Conservation (phyloP, 2,113 vertebrate species). For the Anas platyrhynchos region DNA sequence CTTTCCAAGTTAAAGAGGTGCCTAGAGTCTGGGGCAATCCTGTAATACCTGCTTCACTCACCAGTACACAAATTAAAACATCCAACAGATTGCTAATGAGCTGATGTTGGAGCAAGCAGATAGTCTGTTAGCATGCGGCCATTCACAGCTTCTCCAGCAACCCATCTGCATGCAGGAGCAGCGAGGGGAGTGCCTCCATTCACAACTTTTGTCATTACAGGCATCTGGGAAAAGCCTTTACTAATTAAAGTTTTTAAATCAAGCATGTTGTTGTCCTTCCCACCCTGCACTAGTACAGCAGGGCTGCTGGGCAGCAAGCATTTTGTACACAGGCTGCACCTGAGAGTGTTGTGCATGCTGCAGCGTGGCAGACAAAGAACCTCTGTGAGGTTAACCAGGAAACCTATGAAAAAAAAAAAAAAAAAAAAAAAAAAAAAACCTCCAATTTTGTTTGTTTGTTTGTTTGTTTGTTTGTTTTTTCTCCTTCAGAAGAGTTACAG, state of each 20-base stretch:
- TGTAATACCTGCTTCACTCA: slow-evolving; percentile 73
- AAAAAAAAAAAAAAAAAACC: not conserved
- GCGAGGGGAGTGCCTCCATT: slow-evolving; percentile 75
- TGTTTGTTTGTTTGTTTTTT: too few species aligned
- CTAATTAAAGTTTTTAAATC: slow-evolving; percentile 90
- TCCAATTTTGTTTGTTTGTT: too few species aligned
- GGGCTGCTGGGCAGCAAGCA: slow-evolving; percentile 60
- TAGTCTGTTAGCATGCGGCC: slow-evolving; percentile 84
- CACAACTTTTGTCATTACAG: slow-evolving; percentile 78
- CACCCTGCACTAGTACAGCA: slow-evolving; percentile 69
- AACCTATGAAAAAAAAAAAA: not conserved
- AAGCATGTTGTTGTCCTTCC: slow-evolving; percentile 82
- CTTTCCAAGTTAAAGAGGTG: slow-evolving; percentile 60
- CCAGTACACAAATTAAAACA: slow-evolving; percentile 79
- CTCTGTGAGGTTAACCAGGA: not conserved
- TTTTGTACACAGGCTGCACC: slow-evolving; percentile 60
- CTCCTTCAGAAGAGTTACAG: not conserved
- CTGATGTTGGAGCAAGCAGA: slow-evolving; percentile 81
- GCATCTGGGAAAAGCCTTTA: slow-evolving; percentile 78
- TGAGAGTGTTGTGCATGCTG: slow-evolving; percentile 22
- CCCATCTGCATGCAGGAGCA: slow-evolving; percentile 78
- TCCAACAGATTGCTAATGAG: slow-evolving; percentile 90
- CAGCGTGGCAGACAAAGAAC: slow-evolving; percentile 19
- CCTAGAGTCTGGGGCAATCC: not conserved
- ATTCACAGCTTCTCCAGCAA: slow-evolving; percentile 86